Evolutionary conservation across 2,797 vertebrate species (phyloP), one percentile per base, ranked within the genome.

Genomic region (Apodemus agrarius): DNA sequence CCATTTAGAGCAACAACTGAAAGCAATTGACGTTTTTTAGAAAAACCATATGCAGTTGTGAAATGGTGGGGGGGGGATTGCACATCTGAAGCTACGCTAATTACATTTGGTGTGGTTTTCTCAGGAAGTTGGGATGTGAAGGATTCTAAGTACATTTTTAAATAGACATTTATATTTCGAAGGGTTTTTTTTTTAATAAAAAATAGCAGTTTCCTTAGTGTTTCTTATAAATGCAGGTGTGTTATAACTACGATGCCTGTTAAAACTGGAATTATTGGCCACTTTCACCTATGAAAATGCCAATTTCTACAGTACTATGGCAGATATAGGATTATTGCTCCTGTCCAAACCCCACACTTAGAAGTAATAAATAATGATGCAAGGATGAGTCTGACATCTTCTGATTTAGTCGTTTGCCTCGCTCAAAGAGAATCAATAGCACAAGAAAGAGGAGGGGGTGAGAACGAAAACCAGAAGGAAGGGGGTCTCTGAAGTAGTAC

Each of bases 1-100:
- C 89, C 49, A 54, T 46, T 85, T 82, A 63, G 89, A 75, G 37
- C 37, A 95, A 95, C 85, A 92, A 96, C 89, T 95, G 92, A 97
- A 96, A 98, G 57, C 86, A 96, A 97, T 43, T 93, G 92, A 90
- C 72, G 14, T 79, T 94, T 82, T 95, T 96, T 91, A 95, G 89
- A 80, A 92, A 95, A 96, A 93, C 61, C 90, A 95, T 92, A 88
- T 95, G 92, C 72, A 95, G 79, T 95, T 96, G 89, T 94, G 95
- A 96, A 97, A 96, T 87, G 89, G 83, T 24, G 0, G 57, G 86
- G 63, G 26, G 78, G 79, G 88, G 94, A 93, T 87, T 93, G 65
- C 78, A 91, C 91, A 95, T 93, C 85, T 87, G 82, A 96, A 96
- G 82, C 8, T 2, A 92, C n/a, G 34, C 89, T 96, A 97, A 94